phyloP scores from a whole-genome alignment of 2,888 invertebrate genomes.

The Eurytoma adleriae region DNA sequence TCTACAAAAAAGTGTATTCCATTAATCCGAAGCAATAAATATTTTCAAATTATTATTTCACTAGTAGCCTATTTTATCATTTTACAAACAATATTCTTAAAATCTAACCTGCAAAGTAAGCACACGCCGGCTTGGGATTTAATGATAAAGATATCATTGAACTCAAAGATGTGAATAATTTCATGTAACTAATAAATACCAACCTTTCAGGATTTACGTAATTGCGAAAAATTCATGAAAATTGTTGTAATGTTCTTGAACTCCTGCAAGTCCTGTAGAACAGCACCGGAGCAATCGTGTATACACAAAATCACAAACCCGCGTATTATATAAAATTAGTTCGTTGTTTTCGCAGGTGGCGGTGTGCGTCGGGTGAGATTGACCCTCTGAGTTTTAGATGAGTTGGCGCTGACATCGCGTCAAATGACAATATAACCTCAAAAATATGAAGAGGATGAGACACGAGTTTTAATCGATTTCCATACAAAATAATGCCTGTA shows the following conservation, averaged over 20 bases:
- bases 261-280: no score
- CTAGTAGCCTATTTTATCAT: neutral
- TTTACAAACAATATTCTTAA: neutral
- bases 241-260: no score
- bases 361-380: neutral
- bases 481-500: conserved; percentile 40
- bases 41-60: neutral
- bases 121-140: neutral
- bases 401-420: conserved; percentile 22
- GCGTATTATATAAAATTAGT: neutral
- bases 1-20: conserved; percentile 60
- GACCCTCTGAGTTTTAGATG: neutral
- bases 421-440: conserved; percentile 45
- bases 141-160: neutral
- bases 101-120: conserved; percentile 3
- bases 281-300: neutral
- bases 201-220: neutral
- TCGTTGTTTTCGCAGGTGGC: conserved; percentile 14
- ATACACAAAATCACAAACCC: neutral
- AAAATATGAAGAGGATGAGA: conserved; percentile 44
- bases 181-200: neutral
- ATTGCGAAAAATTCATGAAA: neutral
- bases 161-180: no score
- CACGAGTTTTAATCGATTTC: conserved; percentile 45
- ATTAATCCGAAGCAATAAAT: neutral